Evolutionary conservation across 2,888 invertebrate species (phyloP).

Genomic region (Dasysyrphus tricinctus): DNA sequence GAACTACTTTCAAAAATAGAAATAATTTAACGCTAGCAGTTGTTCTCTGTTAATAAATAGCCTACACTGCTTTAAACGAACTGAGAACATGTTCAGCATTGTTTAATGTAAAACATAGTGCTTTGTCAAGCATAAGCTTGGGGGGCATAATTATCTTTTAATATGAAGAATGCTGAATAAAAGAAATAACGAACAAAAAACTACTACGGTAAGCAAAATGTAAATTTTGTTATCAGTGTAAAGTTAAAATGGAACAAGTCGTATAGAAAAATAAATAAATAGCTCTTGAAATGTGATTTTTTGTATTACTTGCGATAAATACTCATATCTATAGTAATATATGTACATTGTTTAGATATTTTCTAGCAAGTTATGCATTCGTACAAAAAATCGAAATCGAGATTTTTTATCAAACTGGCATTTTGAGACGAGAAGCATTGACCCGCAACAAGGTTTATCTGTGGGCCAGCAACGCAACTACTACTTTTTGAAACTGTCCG

Average conservation of each 20-base stretch:
- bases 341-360: not conserved
- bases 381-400: no score
- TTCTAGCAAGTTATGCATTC: not conserved
- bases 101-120: not conserved
- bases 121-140: not conserved
- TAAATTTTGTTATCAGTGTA: not conserved
- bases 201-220: not conserved
- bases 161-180: not conserved
- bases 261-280: not conserved
- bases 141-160: conserved; percentile 1
- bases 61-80: not conserved
- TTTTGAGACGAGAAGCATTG: no score
- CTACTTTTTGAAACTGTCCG: no score
- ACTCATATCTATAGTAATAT: not conserved
- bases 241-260: not conserved
- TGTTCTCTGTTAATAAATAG: not conserved
- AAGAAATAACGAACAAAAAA: not conserved
- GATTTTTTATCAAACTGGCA: no score
- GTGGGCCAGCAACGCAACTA: no score
- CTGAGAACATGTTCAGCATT: not conserved
- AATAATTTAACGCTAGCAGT: not conserved
- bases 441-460: no score
- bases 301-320: not conserved
- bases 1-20: no score
- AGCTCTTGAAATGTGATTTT: not conserved